These are phyloP conservation scores for Rhingia campestris DNA, from an alignment of 2,888 invertebrate species.

Conservation along the genomic window DNA sequence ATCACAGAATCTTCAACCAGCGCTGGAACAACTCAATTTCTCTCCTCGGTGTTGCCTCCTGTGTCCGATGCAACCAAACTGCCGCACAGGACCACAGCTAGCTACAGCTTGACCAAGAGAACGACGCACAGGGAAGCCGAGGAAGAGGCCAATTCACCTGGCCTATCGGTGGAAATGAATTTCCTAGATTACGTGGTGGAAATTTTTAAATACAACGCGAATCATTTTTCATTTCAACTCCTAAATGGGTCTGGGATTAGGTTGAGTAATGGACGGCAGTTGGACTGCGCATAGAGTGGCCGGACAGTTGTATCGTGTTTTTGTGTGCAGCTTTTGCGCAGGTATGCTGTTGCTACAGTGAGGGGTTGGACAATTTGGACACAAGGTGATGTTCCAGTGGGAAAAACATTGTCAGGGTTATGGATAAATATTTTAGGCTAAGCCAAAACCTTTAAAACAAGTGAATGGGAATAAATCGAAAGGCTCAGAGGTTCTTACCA, in stretches of 20 bases:
- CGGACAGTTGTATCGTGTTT: constrained; percentile 64
- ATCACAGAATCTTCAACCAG: constrained; percentile 67
- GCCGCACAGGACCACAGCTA: constrained; percentile 13
- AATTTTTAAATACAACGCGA: constrained; percentile 70
- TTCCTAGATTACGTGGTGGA: constrained; percentile 72
- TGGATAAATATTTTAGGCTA: not conserved
- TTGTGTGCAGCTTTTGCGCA: constrained; percentile 5
- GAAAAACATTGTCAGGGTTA: not conserved
- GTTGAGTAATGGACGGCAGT: constrained; percentile 70
- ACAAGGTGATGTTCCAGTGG: not conserved
- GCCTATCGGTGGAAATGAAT: constrained; percentile 72
- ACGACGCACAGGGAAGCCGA: constrained; percentile 26
- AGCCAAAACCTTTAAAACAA: too few species aligned
- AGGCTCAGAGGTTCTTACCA: too few species aligned
- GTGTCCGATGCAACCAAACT: constrained; percentile 42
- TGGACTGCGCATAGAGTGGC: constrained; percentile 57
- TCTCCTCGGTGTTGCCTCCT: constrained; percentile 37
- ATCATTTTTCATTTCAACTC: constrained; percentile 74
- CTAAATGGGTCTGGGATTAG: constrained; percentile 74
- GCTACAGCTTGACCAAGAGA: not conserved
- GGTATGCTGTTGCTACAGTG: constrained; percentile 19
- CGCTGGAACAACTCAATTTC: constrained; percentile 72
- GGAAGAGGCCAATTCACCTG: constrained; percentile 45
- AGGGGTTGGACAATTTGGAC: not conserved
- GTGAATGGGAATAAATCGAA: too few species aligned